phyloP scores from a whole-genome alignment of 92 coral and sea anemone species.

The Porites lobata region DNA sequence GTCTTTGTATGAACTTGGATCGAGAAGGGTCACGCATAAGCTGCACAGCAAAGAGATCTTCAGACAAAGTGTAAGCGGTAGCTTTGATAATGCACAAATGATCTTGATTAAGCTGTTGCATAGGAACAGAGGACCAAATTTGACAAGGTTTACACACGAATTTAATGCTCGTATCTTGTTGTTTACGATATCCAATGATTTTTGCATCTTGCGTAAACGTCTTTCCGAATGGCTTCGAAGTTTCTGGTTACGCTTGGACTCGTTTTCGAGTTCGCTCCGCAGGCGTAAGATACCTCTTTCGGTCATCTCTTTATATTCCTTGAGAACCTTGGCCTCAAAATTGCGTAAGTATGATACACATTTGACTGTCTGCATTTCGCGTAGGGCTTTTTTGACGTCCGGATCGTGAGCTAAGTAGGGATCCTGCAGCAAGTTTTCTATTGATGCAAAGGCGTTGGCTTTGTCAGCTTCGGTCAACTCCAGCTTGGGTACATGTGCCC shows the following conservation, averaged over 20 bases:
- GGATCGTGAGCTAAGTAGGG: conserved; percentile 69
- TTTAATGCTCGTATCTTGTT: neutral
- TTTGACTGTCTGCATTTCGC: conserved; percentile 22
- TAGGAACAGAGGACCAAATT: neutral
- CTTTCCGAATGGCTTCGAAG: neutral
- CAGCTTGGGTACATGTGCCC: conserved; percentile 85
- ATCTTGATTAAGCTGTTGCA: neutral
- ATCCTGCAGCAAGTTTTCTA: conserved; percentile 71
- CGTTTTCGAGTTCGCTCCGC: neutral
- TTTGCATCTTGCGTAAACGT: conserved; percentile 1
- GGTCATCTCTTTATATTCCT: conserved; percentile 4
- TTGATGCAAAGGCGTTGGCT: conserved; percentile 69
- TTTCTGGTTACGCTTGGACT: neutral
- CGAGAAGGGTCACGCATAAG: conserved; percentile 2
- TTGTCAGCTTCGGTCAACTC: conserved; percentile 66
- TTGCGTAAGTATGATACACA: conserved; percentile 9
- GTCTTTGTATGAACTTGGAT: conserved; percentile 20
- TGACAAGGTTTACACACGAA: neutral
- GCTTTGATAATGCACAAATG: neutral
- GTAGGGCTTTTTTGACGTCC: conserved; percentile 55
- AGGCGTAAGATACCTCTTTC: neutral
- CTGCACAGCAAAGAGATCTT: conserved; percentile 2
- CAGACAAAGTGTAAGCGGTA: conserved; percentile 4
- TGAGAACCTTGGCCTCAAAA: neutral
- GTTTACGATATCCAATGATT: conserved; percentile 11